Percentiles rank a stretch among this genome's conserved stretches.
Evolutionary conservation across 2,113 vertebrate species (phyloP).

Genomic region (Saguinus imperator): DNA sequence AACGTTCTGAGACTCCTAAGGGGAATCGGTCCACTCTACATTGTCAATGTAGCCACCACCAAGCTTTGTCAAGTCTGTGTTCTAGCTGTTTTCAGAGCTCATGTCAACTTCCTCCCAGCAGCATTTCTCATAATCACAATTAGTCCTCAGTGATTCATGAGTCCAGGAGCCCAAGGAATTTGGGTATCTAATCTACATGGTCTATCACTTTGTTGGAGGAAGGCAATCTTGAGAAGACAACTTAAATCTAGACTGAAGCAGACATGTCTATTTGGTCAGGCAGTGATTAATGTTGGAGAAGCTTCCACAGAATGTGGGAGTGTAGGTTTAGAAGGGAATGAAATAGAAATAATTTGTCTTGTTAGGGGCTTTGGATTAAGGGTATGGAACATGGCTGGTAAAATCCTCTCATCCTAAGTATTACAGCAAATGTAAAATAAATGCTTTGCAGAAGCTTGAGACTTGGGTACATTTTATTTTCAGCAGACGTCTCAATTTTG

Average conservation of each 20-base stretch:
- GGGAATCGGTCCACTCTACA: not conserved
- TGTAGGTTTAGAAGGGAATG: not conserved
- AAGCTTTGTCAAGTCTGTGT: not conserved
- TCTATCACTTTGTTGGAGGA: not conserved
- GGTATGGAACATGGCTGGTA: not conserved
- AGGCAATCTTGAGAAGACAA: not conserved
- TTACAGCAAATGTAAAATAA: not conserved
- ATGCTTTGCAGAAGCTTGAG: not conserved
- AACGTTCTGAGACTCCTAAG: not conserved
- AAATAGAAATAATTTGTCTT: not conserved
- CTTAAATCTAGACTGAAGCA: not conserved
- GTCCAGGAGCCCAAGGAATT: not conserved
- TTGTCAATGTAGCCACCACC: not conserved
- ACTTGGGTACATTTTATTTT: not conserved
- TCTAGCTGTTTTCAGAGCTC: not conserved
- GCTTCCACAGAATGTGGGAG: not conserved
- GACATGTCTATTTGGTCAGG: not conserved
- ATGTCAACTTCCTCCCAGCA: not conserved
- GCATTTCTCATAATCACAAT: not conserved
- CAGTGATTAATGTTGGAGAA: not conserved
- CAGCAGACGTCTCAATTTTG: not conserved
- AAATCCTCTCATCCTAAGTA: not conserved
- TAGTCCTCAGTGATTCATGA: not conserved
- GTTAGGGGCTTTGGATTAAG: not conserved
- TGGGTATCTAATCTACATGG: not conserved